A percentile compares a stretch with the other conserved stretches of the same genome.
Evolutionary conservation across 2,888 invertebrate genomes (phyloP).

Genomic region (Strigamia transsilvanica): DNA sequence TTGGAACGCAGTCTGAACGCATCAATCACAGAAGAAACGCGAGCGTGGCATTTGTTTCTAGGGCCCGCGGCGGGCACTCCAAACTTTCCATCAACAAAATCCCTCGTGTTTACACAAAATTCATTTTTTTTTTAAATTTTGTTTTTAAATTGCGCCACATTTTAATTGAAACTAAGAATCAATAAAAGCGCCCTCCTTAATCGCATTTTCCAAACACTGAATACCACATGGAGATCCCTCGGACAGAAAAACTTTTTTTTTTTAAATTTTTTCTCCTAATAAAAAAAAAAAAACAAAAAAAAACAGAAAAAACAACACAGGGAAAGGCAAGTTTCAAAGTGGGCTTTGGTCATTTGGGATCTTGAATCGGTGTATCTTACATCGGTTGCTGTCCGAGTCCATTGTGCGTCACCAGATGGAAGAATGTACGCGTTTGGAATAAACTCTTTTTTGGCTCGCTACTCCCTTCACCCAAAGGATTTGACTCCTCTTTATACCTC

Average conservation of each 20-base stretch:
- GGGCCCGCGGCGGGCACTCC: conserved; percentile 47
- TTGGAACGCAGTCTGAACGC: conserved; percentile 46
- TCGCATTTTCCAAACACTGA: conserved; percentile 20
- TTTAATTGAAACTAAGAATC: conserved; percentile 9
- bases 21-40: conserved; percentile 49
- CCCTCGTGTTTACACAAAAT: background rate
- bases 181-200: background rate
- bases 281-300: background rate
- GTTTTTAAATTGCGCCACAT: background rate
- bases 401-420: conserved; percentile 36
- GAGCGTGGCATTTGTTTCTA: conserved; percentile 48
- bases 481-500: conserved; percentile 21
- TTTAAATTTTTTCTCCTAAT: background rate
- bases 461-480: conserved; percentile 34
- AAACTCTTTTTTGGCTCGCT: conserved; percentile 7
- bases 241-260: background rate
- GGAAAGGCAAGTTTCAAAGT: conserved; percentile 29
- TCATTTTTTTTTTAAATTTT: background rate
- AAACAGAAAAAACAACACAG: background rate
- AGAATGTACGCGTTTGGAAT: conserved; percentile 40
- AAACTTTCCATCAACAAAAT: conserved; percentile 40
- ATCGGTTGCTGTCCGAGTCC: conserved; percentile 14
- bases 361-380: conserved; percentile 38
- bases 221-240: background rate
- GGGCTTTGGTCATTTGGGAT: conserved; percentile 33